These are phyloP conservation scores for Epiperipatus broadwayi DNA, from an alignment of 2,888 invertebrate species.

Conservation along the genomic window DNA sequence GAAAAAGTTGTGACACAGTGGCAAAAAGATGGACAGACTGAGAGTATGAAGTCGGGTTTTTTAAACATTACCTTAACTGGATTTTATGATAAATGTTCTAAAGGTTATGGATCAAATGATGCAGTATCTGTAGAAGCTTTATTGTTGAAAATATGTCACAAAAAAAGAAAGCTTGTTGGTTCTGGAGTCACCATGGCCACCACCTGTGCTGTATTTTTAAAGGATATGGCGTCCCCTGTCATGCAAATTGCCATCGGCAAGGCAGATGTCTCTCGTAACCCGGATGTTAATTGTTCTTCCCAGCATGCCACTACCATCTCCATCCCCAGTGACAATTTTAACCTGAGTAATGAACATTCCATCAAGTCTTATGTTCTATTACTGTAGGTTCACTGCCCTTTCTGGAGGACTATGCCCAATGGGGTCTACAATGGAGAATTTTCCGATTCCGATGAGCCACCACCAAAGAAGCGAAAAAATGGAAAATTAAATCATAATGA, in stretches of 20 bases:
- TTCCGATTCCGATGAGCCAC: slow-evolving; percentile 22
- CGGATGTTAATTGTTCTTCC: slow-evolving; percentile 22
- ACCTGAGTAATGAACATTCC: slow-evolving; percentile 51
- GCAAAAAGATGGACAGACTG: slow-evolving; percentile 42
- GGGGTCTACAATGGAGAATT: slow-evolving; percentile 23
- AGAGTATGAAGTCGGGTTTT: no score
- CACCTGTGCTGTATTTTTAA: slow-evolving; percentile 1
- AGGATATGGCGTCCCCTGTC: slow-evolving; percentile 22
- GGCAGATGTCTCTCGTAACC: slow-evolving; percentile 25
- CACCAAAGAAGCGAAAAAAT: slow-evolving; percentile 17
- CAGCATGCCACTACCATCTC: slow-evolving; percentile 53
- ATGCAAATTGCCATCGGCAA: slow-evolving; percentile 24
- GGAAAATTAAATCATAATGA: slow-evolving; percentile 15
- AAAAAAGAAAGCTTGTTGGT: slow-evolving; percentile 76
- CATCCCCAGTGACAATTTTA: slow-evolving; percentile 66
- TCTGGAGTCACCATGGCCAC: slow-evolving; percentile 59
- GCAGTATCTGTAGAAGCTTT: slow-evolving; percentile 53
- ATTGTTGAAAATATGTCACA: slow-evolving; percentile 70
- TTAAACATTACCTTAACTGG: slow-evolving; percentile 74
- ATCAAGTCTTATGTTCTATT: slow-evolving; percentile 63
- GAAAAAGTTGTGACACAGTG: slow-evolving; percentile 42
- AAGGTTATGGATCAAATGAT: slow-evolving; percentile 32
- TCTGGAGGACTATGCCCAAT: no score
- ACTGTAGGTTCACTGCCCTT: slow-evolving; percentile 46
- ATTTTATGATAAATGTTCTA: slow-evolving; percentile 49